phyloP scores from a whole-genome alignment of 2,888 invertebrate genomes.

The Rotaria sp. region DNA sequence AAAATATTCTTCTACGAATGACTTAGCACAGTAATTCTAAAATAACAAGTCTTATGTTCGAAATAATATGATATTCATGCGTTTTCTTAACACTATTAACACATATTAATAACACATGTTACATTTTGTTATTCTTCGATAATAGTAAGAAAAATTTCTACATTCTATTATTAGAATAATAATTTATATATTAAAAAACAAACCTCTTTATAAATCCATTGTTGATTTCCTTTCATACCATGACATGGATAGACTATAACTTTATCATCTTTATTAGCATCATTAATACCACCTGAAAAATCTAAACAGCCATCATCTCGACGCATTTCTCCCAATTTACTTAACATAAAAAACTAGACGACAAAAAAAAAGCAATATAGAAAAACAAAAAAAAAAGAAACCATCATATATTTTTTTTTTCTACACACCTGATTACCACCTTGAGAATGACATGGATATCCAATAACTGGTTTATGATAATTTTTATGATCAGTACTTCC shows the following conservation, averaged over 20 bases:
- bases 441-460: constrained; percentile 84
- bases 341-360: constrained; percentile 52
- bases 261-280: constrained; percentile 35
- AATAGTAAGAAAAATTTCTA: no score
- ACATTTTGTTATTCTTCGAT: no score
- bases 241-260: constrained; percentile 39
- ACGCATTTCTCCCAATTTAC: constrained; percentile 52
- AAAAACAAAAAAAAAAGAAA: neutral
- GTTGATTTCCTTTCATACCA: constrained; percentile 43
- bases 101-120: no score
- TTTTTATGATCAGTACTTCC: constrained; percentile 70
- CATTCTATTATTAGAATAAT: no score
- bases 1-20: no score
- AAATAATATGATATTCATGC: neutral
- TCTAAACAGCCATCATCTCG: constrained; percentile 54
- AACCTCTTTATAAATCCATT: constrained; percentile 45
- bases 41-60: neutral
- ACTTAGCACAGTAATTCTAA: no score
- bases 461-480: constrained; percentile 84
- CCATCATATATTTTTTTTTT: neutral
- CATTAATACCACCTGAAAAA: constrained; percentile 47
- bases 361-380: neutral
- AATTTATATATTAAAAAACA: no score
- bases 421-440: constrained; percentile 57
- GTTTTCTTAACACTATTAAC: no score